phyloP scores from a whole-genome alignment of 2,113 vertebrate genomes.

The Campylomormyrus numenius region DNA sequence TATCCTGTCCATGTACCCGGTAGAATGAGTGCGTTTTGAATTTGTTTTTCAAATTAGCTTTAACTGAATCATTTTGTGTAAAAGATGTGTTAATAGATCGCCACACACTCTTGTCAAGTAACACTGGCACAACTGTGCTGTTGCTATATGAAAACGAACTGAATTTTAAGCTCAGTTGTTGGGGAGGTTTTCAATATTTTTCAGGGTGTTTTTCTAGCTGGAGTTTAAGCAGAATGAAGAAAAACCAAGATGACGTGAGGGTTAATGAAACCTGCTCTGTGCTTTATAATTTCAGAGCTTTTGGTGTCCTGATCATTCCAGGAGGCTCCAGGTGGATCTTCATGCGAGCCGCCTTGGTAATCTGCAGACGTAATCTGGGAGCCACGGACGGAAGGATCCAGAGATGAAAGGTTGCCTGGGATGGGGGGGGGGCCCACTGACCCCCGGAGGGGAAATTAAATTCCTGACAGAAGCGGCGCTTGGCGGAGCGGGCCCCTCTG shows the following conservation, averaged over 20 bases:
- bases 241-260: background rate
- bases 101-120: background rate
- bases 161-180: background rate
- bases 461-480: conserved; percentile 57
- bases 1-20: background rate
- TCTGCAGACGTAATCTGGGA: conserved; percentile 5
- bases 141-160: background rate
- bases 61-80: background rate
- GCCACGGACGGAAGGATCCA: background rate
- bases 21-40: background rate
- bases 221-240: background rate
- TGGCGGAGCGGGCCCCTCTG: conserved; percentile 65
- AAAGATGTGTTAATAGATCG: background rate
- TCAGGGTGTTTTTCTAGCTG: too few relatives aligned
- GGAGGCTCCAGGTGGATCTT: conserved; percentile 16
- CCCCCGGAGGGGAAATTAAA: conserved; percentile 52
- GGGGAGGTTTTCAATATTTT: background rate
- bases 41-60: background rate
- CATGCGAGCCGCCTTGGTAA: conserved; percentile 6
- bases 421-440: conserved; percentile 34
- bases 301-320: conserved; percentile 17
- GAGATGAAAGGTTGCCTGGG: conserved; percentile 38
- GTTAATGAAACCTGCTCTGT: background rate
- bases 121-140: background rate
- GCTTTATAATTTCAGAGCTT: background rate